A percentile compares a stretch with the other conserved stretches of the same genome.
Conservation (phyloP, 2,888 invertebrate genomes). For the Ischnura elegans region DNA sequence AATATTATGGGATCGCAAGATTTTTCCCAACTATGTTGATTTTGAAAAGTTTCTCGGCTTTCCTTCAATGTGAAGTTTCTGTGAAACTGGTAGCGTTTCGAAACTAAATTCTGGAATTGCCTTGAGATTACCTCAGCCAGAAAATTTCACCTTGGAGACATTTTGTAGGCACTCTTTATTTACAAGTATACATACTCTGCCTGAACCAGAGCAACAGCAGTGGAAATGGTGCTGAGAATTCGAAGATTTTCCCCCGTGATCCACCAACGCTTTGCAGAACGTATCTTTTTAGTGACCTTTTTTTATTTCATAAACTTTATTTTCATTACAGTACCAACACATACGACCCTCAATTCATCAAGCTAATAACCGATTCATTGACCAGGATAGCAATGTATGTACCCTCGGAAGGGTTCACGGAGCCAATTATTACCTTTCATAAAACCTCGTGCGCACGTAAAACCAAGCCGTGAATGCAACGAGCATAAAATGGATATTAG, state of each 20-base stretch:
- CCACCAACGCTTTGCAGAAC: not conserved
- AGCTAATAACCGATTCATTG: constrained; percentile 8
- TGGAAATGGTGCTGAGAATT: not conserved
- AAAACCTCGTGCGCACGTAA: not conserved
- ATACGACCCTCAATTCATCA: not conserved
- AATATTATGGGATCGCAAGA: too few species aligned
- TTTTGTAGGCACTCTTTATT: too few species aligned
- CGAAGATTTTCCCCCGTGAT: not conserved
- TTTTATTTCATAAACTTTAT: not conserved
- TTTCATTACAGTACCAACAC: not conserved
- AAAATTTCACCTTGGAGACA: too few species aligned
- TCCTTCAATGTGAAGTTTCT: too few species aligned
- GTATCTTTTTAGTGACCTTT: too few species aligned
- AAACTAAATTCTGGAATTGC: too few species aligned
- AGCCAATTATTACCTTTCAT: not conserved
- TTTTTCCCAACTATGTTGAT: too few species aligned
- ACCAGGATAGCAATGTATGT: not conserved
- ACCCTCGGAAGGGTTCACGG: not conserved
- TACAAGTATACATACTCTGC: too few species aligned
- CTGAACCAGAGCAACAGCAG: too few species aligned
- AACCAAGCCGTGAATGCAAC: not conserved
- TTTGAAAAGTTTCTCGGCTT: too few species aligned
- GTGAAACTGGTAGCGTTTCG: too few species aligned
- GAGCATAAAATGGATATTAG: not conserved
- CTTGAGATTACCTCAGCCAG: too few species aligned